These are phyloP conservation scores for Crossoptilon crossoptilon DNA, from an alignment of 2,797 vertebrate species.

Conservation along the genomic window DNA sequence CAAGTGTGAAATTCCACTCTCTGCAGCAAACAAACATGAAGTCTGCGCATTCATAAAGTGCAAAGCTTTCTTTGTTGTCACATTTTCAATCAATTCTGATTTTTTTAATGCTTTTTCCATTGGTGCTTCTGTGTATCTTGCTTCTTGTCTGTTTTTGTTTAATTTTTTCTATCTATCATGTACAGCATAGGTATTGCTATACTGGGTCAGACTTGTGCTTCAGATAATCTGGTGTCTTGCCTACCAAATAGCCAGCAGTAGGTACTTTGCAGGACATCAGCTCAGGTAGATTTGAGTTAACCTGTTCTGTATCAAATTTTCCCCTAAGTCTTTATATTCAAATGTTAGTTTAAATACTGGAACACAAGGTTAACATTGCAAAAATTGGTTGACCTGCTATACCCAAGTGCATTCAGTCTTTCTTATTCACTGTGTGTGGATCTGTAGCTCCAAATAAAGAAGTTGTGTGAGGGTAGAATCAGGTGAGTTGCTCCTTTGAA, in stretches of 20 bases:
- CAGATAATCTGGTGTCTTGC: neutral
- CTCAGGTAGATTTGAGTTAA: neutral
- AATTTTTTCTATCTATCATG: neutral
- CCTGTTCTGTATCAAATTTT: neutral
- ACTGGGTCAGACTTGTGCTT: neutral
- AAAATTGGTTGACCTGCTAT: neutral
- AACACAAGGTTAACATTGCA: neutral
- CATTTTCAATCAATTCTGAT: neutral
- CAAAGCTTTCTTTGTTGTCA: neutral
- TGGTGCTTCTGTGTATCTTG: neutral
- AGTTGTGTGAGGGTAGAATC: neutral
- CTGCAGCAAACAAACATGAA: neutral
- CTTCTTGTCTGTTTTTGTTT: neutral
- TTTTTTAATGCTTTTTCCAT: constrained; percentile 6
- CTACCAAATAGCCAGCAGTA: neutral
- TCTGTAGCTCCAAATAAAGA: neutral
- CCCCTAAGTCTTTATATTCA: neutral
- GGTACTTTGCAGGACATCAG: neutral
- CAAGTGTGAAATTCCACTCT: neutral
- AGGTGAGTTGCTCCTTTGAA: neutral
- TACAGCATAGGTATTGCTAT: neutral
- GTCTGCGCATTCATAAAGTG: neutral
- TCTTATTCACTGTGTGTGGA: neutral
- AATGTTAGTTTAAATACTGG: neutral
- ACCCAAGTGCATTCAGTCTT: neutral